Percentiles rank a stretch among this genome's conserved stretches.
These are phyloP conservation scores for Gastrophysa polygoni DNA, from an alignment of 2,888 invertebrate species.

Conservation along the genomic window DNA sequence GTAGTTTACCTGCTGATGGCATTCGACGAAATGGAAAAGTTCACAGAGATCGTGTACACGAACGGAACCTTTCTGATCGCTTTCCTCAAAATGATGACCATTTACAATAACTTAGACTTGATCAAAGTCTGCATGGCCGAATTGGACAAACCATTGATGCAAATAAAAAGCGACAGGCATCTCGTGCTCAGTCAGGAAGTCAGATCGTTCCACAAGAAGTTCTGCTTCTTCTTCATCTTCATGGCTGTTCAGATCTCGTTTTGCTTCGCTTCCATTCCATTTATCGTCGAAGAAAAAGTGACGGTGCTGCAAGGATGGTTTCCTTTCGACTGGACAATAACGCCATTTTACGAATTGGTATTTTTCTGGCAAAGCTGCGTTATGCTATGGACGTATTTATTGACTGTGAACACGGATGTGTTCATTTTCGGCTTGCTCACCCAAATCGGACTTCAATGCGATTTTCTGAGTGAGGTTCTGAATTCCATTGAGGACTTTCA, in stretches of 20 bases:
- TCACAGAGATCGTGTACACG: background rate
- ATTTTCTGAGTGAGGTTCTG: conserved; percentile 20
- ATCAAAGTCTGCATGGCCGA: conserved; percentile 12
- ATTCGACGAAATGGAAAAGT: conserved; percentile 2
- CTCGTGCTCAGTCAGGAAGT: background rate
- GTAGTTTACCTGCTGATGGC: conserved; percentile 13
- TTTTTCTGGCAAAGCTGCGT: conserved; percentile 21
- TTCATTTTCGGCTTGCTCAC: conserved; percentile 20
- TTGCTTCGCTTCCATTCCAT: conserved; percentile 10
- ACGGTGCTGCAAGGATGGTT: conserved; percentile 8
- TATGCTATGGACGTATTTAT: conserved; percentile 10
- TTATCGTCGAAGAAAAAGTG: background rate
- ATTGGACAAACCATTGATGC: conserved; percentile 18
- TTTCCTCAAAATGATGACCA: background rate
- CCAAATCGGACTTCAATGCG: conserved; percentile 29
- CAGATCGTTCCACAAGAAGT: conserved; percentile 8
- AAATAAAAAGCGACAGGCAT: conserved; percentile 17
- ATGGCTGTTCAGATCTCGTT: conserved; percentile 17
- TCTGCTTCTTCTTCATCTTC: conserved; percentile 13
- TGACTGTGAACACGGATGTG: conserved; percentile 17
- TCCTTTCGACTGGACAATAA: conserved; percentile 11
- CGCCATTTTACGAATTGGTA: conserved; percentile 19
- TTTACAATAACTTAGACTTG: conserved; percentile 13
- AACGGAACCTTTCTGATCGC: background rate
- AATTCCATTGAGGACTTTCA: conserved; percentile 18